Conservation (phyloP, 2,797 vertebrate species). For the Clangula hyemalis region DNA sequence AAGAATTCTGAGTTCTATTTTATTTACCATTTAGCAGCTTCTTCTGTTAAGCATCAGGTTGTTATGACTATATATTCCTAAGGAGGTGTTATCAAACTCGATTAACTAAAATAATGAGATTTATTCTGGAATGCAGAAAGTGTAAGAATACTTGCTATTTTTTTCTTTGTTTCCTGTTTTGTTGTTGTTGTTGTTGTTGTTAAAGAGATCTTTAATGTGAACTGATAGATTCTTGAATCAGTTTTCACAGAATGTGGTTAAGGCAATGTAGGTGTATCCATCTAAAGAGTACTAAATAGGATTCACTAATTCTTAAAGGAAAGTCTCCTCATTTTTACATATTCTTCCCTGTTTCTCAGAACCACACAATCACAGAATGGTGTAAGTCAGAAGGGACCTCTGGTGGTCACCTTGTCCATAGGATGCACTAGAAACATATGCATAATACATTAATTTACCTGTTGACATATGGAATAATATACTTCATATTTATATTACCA, state of each 20-base stretch:
- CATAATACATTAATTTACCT: background rate
- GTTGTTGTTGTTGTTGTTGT: background rate
- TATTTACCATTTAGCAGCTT: background rate
- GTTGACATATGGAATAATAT: background rate
- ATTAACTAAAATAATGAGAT: background rate
- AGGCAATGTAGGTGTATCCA: background rate
- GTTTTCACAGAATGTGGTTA: background rate
- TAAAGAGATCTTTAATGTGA: background rate
- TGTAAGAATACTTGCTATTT: background rate
- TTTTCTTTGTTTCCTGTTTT: background rate
- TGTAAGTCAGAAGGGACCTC: background rate
- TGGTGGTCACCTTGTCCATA: background rate
- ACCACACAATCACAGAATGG: background rate
- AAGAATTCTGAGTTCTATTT: background rate
- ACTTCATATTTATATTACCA: background rate
- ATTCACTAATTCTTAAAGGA: background rate
- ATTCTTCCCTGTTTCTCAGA: background rate
- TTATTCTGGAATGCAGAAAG: background rate
- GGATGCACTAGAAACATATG: background rate
- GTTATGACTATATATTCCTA: background rate
- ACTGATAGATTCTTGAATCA: background rate
- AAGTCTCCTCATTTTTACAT: background rate
- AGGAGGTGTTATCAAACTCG: background rate
- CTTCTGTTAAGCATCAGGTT: background rate
- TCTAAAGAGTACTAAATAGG: background rate